These are phyloP conservation scores for Mesochorus sp. DNA, from an alignment of 2,888 invertebrate species.

Conservation along the genomic window DNA sequence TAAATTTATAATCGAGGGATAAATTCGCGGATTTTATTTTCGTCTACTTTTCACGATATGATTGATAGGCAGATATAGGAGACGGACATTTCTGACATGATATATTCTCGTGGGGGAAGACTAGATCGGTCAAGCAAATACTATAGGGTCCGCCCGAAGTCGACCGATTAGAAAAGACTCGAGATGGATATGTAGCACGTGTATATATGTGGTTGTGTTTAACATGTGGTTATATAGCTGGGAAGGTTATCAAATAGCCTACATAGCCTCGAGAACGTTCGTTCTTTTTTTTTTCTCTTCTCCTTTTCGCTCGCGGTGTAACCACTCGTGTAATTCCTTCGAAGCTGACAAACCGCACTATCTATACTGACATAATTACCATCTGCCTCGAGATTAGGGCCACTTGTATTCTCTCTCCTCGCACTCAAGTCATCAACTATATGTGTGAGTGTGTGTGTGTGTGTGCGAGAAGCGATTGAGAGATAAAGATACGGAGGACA, in stretches of 20 bases:
- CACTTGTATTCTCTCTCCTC: constrained; percentile 54
- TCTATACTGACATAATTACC: constrained; percentile 63
- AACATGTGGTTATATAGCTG: constrained; percentile 29
- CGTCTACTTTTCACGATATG: not conserved
- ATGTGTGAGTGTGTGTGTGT: too few species aligned
- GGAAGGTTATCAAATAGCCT: constrained; percentile 65
- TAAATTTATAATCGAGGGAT: not conserved
- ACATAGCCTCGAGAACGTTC: constrained; percentile 50
- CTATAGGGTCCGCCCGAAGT: constrained; percentile 21
- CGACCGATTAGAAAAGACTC: constrained; percentile 26
- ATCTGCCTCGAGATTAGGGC: constrained; percentile 60
- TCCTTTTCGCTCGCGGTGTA: constrained; percentile 11
- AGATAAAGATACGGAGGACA: too few species aligned
- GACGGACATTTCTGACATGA: constrained; percentile 23
- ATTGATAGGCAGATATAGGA: constrained; percentile 31
- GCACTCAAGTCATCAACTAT: not conserved
- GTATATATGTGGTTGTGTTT: not conserved
- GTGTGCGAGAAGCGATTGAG: too few species aligned
- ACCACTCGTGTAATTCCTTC: not conserved
- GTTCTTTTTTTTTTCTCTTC: not conserved
- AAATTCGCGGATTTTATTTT: not conserved
- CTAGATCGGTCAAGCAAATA: constrained; percentile 32
- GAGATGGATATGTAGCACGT: not conserved
- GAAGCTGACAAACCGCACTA: constrained; percentile 39
- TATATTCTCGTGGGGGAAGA: not conserved